Percentiles rank a stretch among this genome's conserved stretches.
Evolutionary conservation across 2,888 invertebrate genomes (phyloP).

Genomic region (Brenthis ino): DNA sequence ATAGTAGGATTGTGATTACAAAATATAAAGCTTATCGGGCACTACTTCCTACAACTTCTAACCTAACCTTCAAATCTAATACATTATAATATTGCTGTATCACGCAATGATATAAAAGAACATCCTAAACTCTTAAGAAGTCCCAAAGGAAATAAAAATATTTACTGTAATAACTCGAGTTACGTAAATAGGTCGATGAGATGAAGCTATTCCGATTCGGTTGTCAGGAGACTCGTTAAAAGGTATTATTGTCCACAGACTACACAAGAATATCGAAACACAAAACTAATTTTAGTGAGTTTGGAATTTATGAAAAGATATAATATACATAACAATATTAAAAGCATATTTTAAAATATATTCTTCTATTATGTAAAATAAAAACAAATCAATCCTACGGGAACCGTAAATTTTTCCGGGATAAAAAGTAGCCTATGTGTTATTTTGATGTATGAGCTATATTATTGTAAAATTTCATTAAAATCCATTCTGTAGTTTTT

Average conservation of each 20-base stretch:
- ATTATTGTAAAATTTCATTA: too few relatives aligned
- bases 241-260: not conserved
- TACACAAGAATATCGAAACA: not conserved
- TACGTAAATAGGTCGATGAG: slow-evolving; percentile 19
- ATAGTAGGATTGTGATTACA: too few relatives aligned
- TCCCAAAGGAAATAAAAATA: slow-evolving; percentile 13
- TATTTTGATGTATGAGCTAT: too few relatives aligned
- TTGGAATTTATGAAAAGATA: not conserved
- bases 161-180: slow-evolving; percentile 16
- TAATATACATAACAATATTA: too few relatives aligned
- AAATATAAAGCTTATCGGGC: too few relatives aligned
- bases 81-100: slow-evolving; percentile 4
- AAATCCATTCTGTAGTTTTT: too few relatives aligned
- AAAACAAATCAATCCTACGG: too few relatives aligned
- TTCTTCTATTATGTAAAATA: too few relatives aligned
- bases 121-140: slow-evolving; percentile 5
- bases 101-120: not conserved
- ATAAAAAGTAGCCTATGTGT: too few relatives aligned
- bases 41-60: not conserved
- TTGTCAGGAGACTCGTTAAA: not conserved
- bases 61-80: not conserved
- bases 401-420: too few relatives aligned
- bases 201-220: slow-evolving; percentile 5
- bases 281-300: not conserved
- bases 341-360: too few relatives aligned